Conservation (phyloP, 2,888 invertebrate genomes). For the Dryobotodes eremita region DNA sequence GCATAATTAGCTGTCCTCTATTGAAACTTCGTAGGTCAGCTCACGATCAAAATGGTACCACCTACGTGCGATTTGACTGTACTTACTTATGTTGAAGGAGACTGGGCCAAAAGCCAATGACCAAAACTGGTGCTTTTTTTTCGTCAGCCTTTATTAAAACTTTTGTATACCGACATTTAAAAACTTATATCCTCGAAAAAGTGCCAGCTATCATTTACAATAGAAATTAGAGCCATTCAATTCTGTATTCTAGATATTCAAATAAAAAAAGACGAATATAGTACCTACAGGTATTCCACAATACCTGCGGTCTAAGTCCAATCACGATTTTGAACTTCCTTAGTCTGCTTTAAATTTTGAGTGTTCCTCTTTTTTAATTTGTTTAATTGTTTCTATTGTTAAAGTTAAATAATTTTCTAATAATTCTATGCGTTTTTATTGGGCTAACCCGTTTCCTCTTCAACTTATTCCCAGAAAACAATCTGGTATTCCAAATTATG, state of each 20-base stretch:
- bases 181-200: not conserved
- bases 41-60: not conserved
- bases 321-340: not conserved
- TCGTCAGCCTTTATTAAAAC: too few relatives aligned
- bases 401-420: not conserved
- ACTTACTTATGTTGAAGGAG: not conserved
- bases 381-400: not conserved
- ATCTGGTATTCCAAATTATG: not conserved
- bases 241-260: not conserved
- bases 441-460: not conserved
- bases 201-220: not conserved
- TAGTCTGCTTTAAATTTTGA: not conserved
- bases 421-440: not conserved
- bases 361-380: not conserved
- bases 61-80: too few relatives aligned
- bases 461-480: not conserved
- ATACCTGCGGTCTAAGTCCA: not conserved
- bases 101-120: not conserved
- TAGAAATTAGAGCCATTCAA: not conserved
- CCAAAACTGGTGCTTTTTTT: not conserved
- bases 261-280: not conserved
- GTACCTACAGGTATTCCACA: not conserved
- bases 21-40: not conserved
- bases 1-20: not conserved
- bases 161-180: not conserved